These are phyloP conservation scores for Columba janthina DNA, from an alignment of 2,113 vertebrate genomes.

Conservation along the genomic window DNA sequence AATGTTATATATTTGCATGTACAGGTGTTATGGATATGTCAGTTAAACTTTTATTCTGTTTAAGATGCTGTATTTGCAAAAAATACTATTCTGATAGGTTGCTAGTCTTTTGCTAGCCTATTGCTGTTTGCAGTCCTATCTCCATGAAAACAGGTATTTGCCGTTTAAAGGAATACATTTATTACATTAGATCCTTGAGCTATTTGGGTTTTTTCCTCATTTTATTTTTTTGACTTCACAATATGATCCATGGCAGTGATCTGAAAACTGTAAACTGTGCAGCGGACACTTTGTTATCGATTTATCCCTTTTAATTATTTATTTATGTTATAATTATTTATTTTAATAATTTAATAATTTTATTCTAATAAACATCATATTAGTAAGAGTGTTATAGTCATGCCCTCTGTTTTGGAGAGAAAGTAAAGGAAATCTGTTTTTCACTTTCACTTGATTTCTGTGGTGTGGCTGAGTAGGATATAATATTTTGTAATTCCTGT, in stretches of 20 bases:
- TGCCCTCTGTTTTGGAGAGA: not conserved
- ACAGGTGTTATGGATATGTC: not conserved
- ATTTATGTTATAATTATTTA: too few relatives aligned
- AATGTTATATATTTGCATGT: not conserved
- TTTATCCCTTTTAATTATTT: not conserved
- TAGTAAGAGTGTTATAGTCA: not conserved
- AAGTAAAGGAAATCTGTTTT: not conserved
- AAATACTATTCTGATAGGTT: not conserved
- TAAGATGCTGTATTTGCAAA: not conserved
- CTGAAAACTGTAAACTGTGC: not conserved
- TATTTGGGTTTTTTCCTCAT: not conserved
- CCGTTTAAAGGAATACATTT: not conserved
- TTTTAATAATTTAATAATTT: not conserved
- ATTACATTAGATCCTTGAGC: not conserved
- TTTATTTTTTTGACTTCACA: not conserved
- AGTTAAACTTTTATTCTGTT: not conserved
- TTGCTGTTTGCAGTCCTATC: not conserved
- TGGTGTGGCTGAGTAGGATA: not conserved
- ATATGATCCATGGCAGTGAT: not conserved
- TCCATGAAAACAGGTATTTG: not conserved
- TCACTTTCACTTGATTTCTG: not conserved
- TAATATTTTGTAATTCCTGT: not conserved
- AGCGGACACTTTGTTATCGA: not conserved
- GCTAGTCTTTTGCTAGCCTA: not conserved
- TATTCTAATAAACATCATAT: not conserved